Evolutionary conservation across 2,797 vertebrate genomes (phyloP).

Genomic region (Percopsis omiscomaycus): DNA sequence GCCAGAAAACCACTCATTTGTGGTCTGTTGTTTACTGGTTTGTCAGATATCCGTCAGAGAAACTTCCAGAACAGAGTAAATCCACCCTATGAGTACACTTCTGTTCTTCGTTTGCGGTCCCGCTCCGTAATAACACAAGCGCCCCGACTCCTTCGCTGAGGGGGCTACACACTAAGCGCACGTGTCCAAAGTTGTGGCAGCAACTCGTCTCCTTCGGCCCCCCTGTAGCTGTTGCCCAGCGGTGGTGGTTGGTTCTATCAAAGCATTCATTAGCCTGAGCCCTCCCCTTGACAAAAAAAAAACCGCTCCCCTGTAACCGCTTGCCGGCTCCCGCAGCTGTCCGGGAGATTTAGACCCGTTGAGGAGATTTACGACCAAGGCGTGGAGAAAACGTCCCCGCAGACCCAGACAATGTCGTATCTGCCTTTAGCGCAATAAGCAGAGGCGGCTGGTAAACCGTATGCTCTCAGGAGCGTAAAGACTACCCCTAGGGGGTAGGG

Average conservation of each 20-base stretch:
- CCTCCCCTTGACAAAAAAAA: slow-evolving; percentile 23
- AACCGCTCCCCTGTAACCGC: slow-evolving; percentile 56
- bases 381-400: not conserved
- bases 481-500: slow-evolving; percentile 18
- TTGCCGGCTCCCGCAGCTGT: slow-evolving; percentile 15
- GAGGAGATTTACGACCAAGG: slow-evolving; percentile 13
- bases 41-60: slow-evolving; percentile 57
- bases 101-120: slow-evolving; percentile 34
- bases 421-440: slow-evolving; percentile 53
- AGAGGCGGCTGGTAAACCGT: slow-evolving; percentile 51
- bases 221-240: slow-evolving; percentile 27
- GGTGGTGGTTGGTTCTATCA: slow-evolving; percentile 7
- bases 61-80: slow-evolving; percentile 56
- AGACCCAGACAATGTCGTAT: slow-evolving; percentile 35
- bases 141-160: slow-evolving; percentile 9
- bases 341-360: slow-evolving; percentile 26
- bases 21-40: slow-evolving; percentile 28
- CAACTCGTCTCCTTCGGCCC: slow-evolving; percentile 42
- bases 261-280: slow-evolving; percentile 41
- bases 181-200: slow-evolving; percentile 56
- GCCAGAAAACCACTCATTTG: not conserved
- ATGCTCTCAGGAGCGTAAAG: slow-evolving; percentile 44
- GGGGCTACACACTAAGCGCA: slow-evolving; percentile 46
- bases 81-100: slow-evolving; percentile 45
- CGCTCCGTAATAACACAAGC: slow-evolving; percentile 34